Conservation (phyloP, 2,888 invertebrate species). For the Dione juno region DNA sequence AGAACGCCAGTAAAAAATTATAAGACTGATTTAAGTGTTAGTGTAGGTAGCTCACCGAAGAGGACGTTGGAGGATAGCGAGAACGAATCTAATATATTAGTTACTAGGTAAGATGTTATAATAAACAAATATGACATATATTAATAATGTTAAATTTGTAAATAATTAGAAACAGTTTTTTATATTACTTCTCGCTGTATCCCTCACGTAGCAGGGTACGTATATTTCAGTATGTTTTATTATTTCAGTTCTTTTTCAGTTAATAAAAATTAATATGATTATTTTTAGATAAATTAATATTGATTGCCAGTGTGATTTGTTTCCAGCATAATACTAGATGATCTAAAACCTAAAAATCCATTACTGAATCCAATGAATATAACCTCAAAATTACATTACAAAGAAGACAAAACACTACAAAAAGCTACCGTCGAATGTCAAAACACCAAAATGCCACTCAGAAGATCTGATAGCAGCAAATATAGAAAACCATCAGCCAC, state of each 20-base stretch:
- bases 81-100: conserved; percentile 61
- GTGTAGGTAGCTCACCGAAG: conserved; percentile 66
- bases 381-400: conserved; percentile 88
- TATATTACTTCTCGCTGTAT: not conserved
- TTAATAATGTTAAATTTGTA: no score
- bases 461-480: conserved; percentile 88
- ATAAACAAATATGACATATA: conserved; percentile 8
- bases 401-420: conserved; percentile 91
- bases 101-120: conserved; percentile 65
- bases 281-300: not conserved
- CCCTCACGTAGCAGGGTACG: no score
- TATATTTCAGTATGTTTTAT: no score
- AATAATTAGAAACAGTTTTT: no score
- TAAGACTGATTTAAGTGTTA: conserved; percentile 80
- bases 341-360: conserved; percentile 85
- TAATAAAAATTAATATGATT: no score
- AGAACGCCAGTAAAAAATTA: conserved; percentile 69
- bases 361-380: conserved; percentile 85
- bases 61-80: conserved; percentile 60
- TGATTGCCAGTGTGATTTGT: conserved; percentile 1
- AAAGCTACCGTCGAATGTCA: conserved; percentile 89
- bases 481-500: conserved; percentile 87
- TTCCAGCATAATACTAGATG: conserved; percentile 83
- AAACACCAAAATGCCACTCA: conserved; percentile 85
- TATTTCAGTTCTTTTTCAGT: no score